Evolutionary conservation across 53 echinoderm and acorn worm genomes (phyloP).

Genomic region (Pentamera pediparva): DNA sequence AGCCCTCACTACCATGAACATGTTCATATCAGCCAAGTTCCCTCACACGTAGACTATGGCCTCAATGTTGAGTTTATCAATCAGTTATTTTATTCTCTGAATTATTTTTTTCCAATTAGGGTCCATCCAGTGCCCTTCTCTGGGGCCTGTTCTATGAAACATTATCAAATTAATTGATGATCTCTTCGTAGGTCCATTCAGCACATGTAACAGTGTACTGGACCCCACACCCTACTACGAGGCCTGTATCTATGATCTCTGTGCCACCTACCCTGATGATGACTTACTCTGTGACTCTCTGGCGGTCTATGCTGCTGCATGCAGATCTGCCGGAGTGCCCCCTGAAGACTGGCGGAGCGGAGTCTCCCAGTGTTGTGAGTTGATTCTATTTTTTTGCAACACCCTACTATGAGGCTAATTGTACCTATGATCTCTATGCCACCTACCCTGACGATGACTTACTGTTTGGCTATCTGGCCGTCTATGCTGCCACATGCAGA

Average conservation of each 20-base stretch:
- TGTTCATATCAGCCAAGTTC: too few relatives aligned
- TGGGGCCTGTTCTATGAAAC: neutral
- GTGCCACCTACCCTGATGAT: slow-evolving; percentile 56
- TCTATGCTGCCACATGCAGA: slow-evolving; percentile 43
- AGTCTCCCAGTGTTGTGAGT: slow-evolving; percentile 46
- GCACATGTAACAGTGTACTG: slow-evolving; percentile 25
- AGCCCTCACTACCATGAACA: too few relatives aligned
- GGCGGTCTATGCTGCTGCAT: slow-evolving; percentile 45
- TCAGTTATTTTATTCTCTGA: too few relatives aligned
- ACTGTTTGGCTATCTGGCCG: slow-evolving; percentile 40
- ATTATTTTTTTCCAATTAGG: too few relatives aligned
- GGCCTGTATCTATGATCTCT: slow-evolving; percentile 57
- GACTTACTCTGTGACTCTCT: slow-evolving; percentile 40
- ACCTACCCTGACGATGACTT: slow-evolving; percentile 42
- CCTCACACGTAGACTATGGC: too few relatives aligned
- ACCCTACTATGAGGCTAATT: slow-evolving; percentile 52
- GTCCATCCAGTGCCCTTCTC: too few relatives aligned
- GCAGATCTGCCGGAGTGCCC: slow-evolving; percentile 33
- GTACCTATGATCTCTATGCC: slow-evolving; percentile 60
- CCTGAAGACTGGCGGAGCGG: slow-evolving; percentile 53
- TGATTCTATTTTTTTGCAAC: too few relatives aligned
- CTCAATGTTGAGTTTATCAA: too few relatives aligned
- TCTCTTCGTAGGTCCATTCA: slow-evolving; percentile 29
- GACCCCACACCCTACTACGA: slow-evolving; percentile 51
- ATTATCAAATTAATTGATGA: neutral